Evolutionary conservation across 37 sponge, comb jelly and placozoan species (phyloP).

Genomic region (Axinella damicornis): DNA sequence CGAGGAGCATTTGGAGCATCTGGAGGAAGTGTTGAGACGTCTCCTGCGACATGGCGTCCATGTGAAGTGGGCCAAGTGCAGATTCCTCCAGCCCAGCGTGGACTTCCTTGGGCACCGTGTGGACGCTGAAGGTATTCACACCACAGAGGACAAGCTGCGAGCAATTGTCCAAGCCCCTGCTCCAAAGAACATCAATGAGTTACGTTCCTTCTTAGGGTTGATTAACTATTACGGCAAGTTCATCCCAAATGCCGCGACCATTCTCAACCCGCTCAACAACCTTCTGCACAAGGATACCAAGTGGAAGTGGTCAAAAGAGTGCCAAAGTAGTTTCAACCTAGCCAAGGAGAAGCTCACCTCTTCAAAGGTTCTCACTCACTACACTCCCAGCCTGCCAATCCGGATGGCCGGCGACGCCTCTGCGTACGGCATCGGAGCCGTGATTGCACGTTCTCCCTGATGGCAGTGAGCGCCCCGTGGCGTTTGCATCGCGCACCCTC

Average conservation of each 20-base stretch:
- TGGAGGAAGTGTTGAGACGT: not conserved
- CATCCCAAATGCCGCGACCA: not conserved
- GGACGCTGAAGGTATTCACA: constrained; percentile 6
- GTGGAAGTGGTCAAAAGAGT: constrained; percentile 12
- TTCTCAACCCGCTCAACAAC: not conserved
- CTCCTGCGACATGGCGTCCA: not conserved
- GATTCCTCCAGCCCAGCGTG: not conserved
- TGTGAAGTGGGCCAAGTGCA: not conserved
- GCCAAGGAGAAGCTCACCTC: not conserved
- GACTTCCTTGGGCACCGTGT: not conserved
- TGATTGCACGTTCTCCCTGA: constrained; percentile 2
- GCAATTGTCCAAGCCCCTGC: constrained; percentile 5
- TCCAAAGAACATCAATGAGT: not conserved
- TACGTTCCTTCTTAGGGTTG: constrained; percentile 15
- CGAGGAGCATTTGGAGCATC: not conserved
- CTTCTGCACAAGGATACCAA: not conserved
- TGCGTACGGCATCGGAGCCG: constrained; percentile 3
- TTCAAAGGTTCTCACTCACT: not conserved
- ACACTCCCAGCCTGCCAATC: not conserved
- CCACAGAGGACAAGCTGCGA: constrained; percentile 1
- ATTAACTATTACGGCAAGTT: constrained; percentile 4
- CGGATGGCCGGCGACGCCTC: constrained; percentile 4
- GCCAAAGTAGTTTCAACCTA: not conserved
- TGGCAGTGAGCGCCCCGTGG: constrained; percentile 13
- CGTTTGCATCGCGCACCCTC: not conserved